Evolutionary conservation across 2,113 vertebrate genomes (phyloP), one percentile per base, ranked within the genome.

Genomic region (Pseudolaguvia tuberculata): DNA sequence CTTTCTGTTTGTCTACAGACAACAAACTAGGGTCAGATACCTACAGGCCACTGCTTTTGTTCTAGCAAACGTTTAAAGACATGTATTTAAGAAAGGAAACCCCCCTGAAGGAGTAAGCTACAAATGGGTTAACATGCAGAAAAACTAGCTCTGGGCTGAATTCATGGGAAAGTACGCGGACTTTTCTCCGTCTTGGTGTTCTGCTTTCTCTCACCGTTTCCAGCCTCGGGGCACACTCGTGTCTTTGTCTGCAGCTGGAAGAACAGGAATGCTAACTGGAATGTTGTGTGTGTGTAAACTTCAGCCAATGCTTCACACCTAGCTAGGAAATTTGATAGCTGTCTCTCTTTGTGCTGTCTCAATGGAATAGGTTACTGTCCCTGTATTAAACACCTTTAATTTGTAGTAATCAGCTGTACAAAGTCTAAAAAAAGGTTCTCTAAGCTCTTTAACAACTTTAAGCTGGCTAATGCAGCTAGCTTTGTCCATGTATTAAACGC

Each of bases 251-350:
- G 73, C 70, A 79, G 56, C 79, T 74, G 71, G 73, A 77, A 77
- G 71, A 79, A 77, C 70, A 80, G 72, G 75, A 82, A 80, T 72
- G 67, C 75, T 62, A 67, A 73, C 73, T 70, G 70, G 56, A 81
- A 77, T 82, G 74, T 39, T 18, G 70, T 21, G 51, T 29, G 72
- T 65, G 75, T 68, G 61, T 77, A 59, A 74, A 71, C 27, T 18
- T 55, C 66, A 73, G 72, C 56, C 63, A 56, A 56, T 13, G 47
- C 50, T 75, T 77, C 59, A 71, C 75, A 63, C 61, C 39, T 65
- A 62, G 61, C 52, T 17, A 47, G 20, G 39, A 77, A 48, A 72
- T 78, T 35, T 47, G 71, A 77, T 71, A 56, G 6, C 27, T 63
- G 42, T 8, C 35, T 35, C 3, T 73, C 48, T 74, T 70, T 55